Evolutionary conservation across 1,140 invertebrate genomes (phyloP).

Genomic region (Drosophila saltans): DNA sequence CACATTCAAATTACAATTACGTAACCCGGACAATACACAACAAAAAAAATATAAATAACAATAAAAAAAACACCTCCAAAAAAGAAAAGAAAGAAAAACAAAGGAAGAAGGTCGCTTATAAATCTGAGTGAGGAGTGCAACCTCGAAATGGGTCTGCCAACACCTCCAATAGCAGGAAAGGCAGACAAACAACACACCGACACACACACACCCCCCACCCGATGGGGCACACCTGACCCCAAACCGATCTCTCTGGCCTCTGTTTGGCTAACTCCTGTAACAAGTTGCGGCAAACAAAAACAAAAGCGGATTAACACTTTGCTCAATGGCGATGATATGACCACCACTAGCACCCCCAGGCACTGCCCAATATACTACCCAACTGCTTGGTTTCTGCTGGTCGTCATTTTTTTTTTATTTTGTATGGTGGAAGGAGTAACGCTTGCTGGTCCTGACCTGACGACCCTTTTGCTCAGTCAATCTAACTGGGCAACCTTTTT

Average conservation of each 20-base stretch:
- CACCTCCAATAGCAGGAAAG: constrained; percentile 33
- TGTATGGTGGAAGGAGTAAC: background rate
- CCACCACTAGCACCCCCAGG: constrained; percentile 11
- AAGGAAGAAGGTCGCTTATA: constrained; percentile 26
- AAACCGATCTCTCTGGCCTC: constrained; percentile 29
- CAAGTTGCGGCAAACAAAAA: constrained; percentile 67
- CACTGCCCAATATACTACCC: constrained; percentile 5
- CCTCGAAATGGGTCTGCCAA: constrained; percentile 49
- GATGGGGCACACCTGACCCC: constrained; percentile 51
- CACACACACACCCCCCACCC: constrained; percentile 36
- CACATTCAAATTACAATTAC: constrained; percentile 77
- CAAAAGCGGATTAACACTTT: constrained; percentile 81
- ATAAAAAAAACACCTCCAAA: constrained; percentile 10
- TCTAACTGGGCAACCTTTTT: constrained; percentile 64
- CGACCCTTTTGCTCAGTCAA: constrained; percentile 74
- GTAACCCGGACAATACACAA: constrained; percentile 45
- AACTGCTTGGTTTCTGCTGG: background rate
- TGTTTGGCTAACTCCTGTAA: constrained; percentile 41
- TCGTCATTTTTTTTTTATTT: constrained; percentile 1
- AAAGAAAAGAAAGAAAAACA: constrained; percentile 23
- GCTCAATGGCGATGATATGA: constrained; percentile 70
- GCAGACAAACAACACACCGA: constrained; percentile 12
- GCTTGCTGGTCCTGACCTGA: constrained; percentile 37
- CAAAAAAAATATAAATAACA: constrained; percentile 11
- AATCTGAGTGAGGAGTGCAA: constrained; percentile 43